Conservation (phyloP, 2,888 invertebrate species). For the Parapristionchus giblindavisi region DNA sequence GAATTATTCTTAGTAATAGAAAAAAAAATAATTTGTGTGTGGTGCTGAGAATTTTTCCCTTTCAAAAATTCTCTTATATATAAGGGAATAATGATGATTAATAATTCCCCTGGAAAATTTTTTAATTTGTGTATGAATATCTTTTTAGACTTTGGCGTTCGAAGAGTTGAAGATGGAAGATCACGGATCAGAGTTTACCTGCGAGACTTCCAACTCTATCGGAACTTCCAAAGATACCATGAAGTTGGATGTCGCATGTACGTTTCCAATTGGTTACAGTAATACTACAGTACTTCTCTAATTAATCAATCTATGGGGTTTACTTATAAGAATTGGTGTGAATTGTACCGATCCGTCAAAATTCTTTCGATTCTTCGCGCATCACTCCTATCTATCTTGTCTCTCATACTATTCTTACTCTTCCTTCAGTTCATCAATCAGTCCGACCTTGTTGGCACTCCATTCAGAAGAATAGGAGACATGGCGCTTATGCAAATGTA, state of each 20-base stretch:
- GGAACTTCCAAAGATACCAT: conserved; percentile 54
- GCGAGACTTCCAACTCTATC: conserved; percentile 61
- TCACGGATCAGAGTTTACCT: conserved; percentile 56
- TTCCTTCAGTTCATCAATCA: conserved; percentile 34
- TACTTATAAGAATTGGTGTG: no score
- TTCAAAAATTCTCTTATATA: not conserved
- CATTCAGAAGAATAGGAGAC: not conserved
- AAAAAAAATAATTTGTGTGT: no score
- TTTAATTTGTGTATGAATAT: not conserved
- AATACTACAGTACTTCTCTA: not conserved
- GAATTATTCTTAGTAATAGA: no score
- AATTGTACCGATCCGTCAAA: no score
- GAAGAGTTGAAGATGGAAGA: conserved; percentile 63
- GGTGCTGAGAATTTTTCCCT: not conserved
- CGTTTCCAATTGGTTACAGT: no score
- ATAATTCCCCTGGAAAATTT: not conserved
- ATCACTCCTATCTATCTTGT: no score
- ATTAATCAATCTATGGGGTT: not conserved
- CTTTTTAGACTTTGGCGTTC: conserved; percentile 59
- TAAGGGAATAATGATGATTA: not conserved
- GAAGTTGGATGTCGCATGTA: conserved; percentile 61
- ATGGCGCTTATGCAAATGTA: conserved; percentile 35
- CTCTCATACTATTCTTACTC: not conserved
- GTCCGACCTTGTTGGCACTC: conserved; percentile 34
- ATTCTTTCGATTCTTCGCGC: not conserved